These are phyloP conservation scores for Oeneis ivallda DNA, from an alignment of 2,888 invertebrate species.

Conservation along the genomic window DNA sequence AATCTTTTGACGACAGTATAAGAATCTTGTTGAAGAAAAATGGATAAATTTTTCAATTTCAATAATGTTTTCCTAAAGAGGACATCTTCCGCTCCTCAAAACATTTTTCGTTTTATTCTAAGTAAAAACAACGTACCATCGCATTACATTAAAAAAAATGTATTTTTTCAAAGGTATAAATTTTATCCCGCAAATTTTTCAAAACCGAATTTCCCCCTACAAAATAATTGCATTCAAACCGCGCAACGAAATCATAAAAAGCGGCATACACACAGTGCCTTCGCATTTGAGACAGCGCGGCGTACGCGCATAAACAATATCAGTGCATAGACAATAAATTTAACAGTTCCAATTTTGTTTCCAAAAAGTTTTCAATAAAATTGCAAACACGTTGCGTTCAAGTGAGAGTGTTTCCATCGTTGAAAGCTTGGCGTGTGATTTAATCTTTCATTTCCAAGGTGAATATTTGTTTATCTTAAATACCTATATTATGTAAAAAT, in stretches of 20 bases:
- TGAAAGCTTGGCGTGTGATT: slow-evolving; percentile 77
- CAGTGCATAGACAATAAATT: slow-evolving; percentile 11
- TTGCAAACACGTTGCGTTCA: slow-evolving; percentile 71
- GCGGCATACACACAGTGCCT: slow-evolving; percentile 49
- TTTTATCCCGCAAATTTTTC: slow-evolving; percentile 10
- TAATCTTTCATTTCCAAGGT: slow-evolving; percentile 76
- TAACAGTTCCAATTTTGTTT: slow-evolving; percentile 5
- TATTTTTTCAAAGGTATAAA: too few species aligned
- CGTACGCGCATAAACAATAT: slow-evolving; percentile 52
- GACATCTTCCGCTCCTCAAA: too few species aligned
- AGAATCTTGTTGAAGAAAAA: too few species aligned
- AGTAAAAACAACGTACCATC: too few species aligned
- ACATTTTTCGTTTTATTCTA: too few species aligned
- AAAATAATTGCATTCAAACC: slow-evolving; percentile 54
- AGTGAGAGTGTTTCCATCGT: slow-evolving; percentile 75
- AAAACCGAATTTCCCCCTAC: slow-evolving; percentile 46
- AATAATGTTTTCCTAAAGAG: too few species aligned
- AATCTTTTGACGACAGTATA: too few species aligned
- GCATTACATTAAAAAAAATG: too few species aligned
- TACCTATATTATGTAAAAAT: not conserved
- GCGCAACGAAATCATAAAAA: slow-evolving; percentile 80
- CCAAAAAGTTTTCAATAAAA: slow-evolving; percentile 34
- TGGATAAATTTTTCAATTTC: too few species aligned
- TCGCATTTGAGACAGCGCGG: slow-evolving; percentile 65
- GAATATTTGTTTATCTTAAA: slow-evolving; percentile 52